These are phyloP conservation scores for Speoplatyrhinus poulsoni DNA, from an alignment of 2,113 vertebrate species.

Conservation along the genomic window DNA sequence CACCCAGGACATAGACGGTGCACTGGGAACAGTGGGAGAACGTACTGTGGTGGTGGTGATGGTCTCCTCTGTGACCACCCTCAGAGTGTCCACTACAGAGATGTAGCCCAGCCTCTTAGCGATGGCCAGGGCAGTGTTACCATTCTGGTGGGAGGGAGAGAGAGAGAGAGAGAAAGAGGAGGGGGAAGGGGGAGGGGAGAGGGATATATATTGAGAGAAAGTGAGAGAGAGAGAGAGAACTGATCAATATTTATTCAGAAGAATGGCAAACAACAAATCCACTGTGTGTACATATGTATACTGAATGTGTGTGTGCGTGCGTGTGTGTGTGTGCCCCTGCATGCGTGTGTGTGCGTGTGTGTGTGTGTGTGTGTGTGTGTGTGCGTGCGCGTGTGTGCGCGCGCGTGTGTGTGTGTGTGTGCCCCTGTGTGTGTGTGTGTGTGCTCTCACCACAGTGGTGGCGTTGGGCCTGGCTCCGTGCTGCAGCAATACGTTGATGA, in stretches of 20 bases:
- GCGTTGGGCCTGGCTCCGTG: constrained; percentile 92
- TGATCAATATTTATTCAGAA: too few relatives aligned
- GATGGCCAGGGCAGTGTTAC: constrained; percentile 92
- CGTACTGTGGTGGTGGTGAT: constrained; percentile 93
- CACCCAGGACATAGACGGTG: too few relatives aligned
- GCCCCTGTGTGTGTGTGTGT: background rate
- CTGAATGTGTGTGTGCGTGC: background rate
- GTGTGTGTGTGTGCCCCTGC: background rate
- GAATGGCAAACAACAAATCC: too few relatives aligned
- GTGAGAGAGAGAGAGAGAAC: background rate
- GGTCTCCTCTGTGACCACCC: constrained; percentile 95
- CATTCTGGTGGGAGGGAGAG: constrained; percentile 81
- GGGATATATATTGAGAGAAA: background rate
- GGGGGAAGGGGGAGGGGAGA: too few relatives aligned
- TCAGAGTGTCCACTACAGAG: constrained; percentile 97
- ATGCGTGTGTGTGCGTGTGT: background rate
- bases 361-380: background rate
- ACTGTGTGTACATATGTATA: background rate
- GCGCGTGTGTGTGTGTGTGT: background rate
- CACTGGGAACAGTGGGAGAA: constrained; percentile 17
- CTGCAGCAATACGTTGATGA: constrained; percentile 93
- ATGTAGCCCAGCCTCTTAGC: constrained; percentile 96
- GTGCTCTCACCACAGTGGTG: constrained; percentile 85
- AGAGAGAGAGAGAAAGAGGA: background rate
- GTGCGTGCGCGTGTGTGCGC: background rate